A percentile compares a stretch with the other conserved stretches of the same genome.
Evolutionary conservation across 2,797 vertebrate species (phyloP).

Genomic region (Silurus lanzhouensis): DNA sequence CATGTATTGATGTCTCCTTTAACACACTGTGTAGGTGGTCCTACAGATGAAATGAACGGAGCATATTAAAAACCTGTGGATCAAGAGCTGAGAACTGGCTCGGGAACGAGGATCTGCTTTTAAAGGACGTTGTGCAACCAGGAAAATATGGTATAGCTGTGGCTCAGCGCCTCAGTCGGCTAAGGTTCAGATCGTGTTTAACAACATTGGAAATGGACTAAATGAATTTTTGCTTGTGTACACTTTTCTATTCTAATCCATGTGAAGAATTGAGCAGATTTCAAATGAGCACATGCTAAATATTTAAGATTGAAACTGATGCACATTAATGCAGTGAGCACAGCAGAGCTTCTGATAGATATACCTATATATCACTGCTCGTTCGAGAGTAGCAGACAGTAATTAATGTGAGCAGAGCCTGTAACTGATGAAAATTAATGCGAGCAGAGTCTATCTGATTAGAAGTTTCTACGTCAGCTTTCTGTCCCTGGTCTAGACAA

Average conservation of each 20-base stretch:
- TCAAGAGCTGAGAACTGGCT: neutral
- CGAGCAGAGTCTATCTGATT: neutral
- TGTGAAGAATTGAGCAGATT: neutral
- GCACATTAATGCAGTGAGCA: neutral
- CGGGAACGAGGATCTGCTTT: conserved; percentile 14
- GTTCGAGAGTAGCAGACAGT: neutral
- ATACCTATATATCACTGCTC: neutral
- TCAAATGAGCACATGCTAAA: neutral
- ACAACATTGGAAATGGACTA: neutral
- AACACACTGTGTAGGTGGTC: conserved; percentile 74
- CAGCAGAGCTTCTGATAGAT: neutral
- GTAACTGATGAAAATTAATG: conserved; percentile 13
- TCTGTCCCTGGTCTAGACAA: neutral
- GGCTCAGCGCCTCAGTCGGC: neutral
- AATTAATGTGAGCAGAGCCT: conserved; percentile 17
- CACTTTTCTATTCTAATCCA: neutral
- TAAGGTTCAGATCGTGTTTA: neutral
- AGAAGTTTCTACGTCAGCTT: neutral
- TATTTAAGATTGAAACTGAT: neutral
- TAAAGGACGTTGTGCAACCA: neutral
- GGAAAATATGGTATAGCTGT: conserved; percentile 1
- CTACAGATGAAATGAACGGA: conserved; percentile 82
- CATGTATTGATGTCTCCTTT: neutral
- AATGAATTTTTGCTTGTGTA: neutral
- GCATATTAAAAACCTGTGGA: conserved; percentile 37